A percentile compares a stretch with the other conserved stretches of the same genome.
These are phyloP conservation scores for Chironomus striatipennis DNA, from an alignment of 1,140 invertebrate genomes.

Conservation along the genomic window DNA sequence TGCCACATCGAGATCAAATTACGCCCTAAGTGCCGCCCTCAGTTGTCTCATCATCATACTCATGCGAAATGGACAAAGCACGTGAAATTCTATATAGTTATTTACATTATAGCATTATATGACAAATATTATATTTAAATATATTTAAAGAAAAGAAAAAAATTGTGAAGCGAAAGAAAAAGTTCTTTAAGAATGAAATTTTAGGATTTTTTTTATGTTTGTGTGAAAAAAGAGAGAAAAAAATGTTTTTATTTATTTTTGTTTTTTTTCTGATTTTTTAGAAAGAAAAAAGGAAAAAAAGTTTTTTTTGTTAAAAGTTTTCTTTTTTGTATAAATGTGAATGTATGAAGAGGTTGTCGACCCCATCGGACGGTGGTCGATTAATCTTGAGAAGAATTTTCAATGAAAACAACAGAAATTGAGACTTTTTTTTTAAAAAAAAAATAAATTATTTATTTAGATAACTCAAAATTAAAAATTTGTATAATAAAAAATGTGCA, in stretches of 20 bases:
- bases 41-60: constrained; percentile 4
- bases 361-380: no score
- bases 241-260: neutral
- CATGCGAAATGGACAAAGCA: constrained; percentile 9
- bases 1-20: constrained; percentile 26
- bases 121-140: neutral
- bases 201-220: neutral
- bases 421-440: neutral
- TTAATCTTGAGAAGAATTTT: no score
- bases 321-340: no score
- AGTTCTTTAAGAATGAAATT: neutral
- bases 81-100: neutral
- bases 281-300: no score
- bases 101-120: neutral
- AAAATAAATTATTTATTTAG: neutral
- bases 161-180: neutral
- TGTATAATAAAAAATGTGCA: neutral
- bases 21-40: neutral
- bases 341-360: no score
- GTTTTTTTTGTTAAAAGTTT: no score
- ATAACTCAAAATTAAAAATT: neutral
- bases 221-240: neutral
- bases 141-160: neutral
- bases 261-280: no score
- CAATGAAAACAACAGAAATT: neutral